phyloP scores from a whole-genome alignment of 2,888 invertebrate genomes.

The Rotaria sp. region DNA sequence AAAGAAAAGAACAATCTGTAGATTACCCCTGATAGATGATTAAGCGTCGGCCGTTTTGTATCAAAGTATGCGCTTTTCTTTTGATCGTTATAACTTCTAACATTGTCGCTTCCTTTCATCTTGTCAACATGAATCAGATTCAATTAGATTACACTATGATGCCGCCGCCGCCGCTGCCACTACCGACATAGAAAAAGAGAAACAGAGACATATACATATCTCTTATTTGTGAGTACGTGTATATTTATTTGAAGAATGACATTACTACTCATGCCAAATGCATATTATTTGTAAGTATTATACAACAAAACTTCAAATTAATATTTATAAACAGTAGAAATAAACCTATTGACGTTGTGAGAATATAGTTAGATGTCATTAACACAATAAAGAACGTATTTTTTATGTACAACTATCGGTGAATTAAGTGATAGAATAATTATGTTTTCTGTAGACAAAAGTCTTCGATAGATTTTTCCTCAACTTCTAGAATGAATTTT shows the following conservation, averaged over 20 bases:
- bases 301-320: background rate
- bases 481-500: no score
- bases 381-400: no score
- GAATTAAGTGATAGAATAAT: no score
- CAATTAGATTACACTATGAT: slow-evolving; percentile 27
- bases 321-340: no score
- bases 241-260: background rate
- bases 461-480: no score
- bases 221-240: background rate
- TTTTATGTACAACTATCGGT: no score
- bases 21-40: slow-evolving; percentile 8
- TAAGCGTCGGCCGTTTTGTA: background rate
- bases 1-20: slow-evolving; percentile 11
- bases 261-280: background rate
- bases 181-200: background rate
- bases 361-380: no score
- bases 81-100: slow-evolving; percentile 26
- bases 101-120: background rate
- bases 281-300: background rate
- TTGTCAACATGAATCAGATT: slow-evolving; percentile 30
- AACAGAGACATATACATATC: slow-evolving; percentile 10
- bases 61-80: slow-evolving; percentile 1
- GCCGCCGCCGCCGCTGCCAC: background rate
- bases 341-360: no score
- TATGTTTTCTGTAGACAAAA: no score